phyloP scores from a whole-genome alignment of 2,113 vertebrate genomes.

The Arenaria interpres region DNA sequence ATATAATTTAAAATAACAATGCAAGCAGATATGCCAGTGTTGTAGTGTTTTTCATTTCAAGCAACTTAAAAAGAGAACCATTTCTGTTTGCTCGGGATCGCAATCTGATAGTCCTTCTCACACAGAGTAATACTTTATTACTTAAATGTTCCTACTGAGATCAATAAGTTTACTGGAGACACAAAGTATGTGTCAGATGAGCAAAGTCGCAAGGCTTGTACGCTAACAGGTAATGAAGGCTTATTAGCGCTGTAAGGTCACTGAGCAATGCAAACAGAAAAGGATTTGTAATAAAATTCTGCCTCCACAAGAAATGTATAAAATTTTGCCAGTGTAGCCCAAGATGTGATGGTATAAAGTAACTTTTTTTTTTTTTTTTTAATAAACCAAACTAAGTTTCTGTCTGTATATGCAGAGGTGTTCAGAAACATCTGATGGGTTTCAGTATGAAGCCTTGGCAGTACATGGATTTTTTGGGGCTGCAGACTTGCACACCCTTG shows the following conservation, averaged over 20 bases:
- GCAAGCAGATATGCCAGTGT: neutral
- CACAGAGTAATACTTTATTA: neutral
- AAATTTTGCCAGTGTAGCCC: neutral
- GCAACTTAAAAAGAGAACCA: neutral
- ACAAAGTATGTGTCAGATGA: neutral
- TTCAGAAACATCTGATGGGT: neutral
- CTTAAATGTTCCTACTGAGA: neutral
- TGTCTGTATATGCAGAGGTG: neutral
- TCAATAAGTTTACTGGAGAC: neutral
- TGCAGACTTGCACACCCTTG: neutral
- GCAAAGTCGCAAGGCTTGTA: neutral
- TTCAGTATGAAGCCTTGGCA: neutral
- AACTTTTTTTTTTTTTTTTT: neutral
- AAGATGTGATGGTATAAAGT: neutral
- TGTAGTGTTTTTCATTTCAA: neutral
- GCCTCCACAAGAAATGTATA: neutral
- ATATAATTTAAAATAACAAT: conserved; percentile 70
- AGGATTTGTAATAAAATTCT: neutral
- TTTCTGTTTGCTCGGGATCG: neutral
- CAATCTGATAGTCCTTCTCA: neutral
- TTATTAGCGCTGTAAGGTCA: neutral
- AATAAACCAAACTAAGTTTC: neutral
- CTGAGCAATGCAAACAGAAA: neutral
- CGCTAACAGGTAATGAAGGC: neutral
- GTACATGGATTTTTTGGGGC: accelerated